Conservation (phyloP, 1,140 invertebrate species). For the Homalodisca vitripennis region DNA sequence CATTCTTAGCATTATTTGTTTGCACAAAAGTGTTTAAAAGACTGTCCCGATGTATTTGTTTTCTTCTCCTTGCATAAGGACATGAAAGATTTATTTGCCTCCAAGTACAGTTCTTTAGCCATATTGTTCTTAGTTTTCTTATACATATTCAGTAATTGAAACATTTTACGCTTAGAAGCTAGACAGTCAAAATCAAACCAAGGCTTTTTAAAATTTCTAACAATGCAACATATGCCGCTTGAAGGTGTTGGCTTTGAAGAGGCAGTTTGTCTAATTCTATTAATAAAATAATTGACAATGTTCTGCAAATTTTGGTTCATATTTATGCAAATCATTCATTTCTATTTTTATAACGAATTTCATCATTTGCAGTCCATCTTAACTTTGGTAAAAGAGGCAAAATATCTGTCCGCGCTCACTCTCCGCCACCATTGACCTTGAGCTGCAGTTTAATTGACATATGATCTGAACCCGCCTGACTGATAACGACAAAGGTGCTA, state of each 20-base stretch:
- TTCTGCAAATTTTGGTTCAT: neutral
- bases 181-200: neutral
- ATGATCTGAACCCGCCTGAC: neutral
- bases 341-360: neutral
- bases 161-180: neutral
- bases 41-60: neutral
- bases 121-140: neutral
- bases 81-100: neutral
- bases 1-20: neutral
- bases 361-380: neutral
- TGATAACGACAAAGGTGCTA: neutral
- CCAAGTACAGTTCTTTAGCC: neutral
- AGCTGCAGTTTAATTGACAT: neutral
- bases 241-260: neutral
- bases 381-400: neutral
- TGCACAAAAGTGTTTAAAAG: neutral
- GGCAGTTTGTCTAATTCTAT: neutral
- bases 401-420: neutral
- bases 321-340: neutral
- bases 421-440: neutral
- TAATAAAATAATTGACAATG: neutral
- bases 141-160: neutral
- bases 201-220: neutral
- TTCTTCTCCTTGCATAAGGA: neutral
- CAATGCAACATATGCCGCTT: neutral